Conservation (phyloP, 2,113 vertebrate species). For the Lichenostomus cassidix region DNA sequence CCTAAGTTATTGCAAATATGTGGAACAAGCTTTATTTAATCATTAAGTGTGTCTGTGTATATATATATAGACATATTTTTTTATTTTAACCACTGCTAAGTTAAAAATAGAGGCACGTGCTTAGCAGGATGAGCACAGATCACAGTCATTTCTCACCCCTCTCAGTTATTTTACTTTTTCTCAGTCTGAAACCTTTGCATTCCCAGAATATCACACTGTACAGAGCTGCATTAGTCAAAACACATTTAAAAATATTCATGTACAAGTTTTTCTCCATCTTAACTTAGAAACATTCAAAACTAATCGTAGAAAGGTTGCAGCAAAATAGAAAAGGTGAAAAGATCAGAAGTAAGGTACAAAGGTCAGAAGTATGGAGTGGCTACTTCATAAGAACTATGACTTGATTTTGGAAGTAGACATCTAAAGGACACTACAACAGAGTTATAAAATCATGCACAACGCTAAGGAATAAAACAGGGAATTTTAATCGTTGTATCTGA, state of each 20-base stretch:
- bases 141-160: background rate
- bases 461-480: background rate
- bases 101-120: constrained; percentile 14
- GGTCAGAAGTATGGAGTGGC: background rate
- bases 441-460: background rate
- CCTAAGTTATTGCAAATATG: background rate
- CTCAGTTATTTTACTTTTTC: background rate
- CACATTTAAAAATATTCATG: constrained; percentile 9
- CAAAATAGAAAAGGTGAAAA: background rate
- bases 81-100: background rate
- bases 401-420: background rate
- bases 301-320: background rate
- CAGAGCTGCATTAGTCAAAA: constrained; percentile 24
- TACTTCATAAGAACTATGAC: background rate
- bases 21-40: background rate
- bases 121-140: background rate
- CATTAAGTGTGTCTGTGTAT: background rate
- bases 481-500: background rate
- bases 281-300: background rate
- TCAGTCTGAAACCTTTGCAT: constrained; percentile 11
- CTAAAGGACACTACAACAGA: background rate
- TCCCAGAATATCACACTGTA: constrained; percentile 27
- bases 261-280: background rate
- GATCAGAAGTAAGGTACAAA: background rate
- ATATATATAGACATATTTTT: background rate